phyloP scores from a whole-genome alignment of 2,113 vertebrate genomes.

The Malurus elegans region DNA sequence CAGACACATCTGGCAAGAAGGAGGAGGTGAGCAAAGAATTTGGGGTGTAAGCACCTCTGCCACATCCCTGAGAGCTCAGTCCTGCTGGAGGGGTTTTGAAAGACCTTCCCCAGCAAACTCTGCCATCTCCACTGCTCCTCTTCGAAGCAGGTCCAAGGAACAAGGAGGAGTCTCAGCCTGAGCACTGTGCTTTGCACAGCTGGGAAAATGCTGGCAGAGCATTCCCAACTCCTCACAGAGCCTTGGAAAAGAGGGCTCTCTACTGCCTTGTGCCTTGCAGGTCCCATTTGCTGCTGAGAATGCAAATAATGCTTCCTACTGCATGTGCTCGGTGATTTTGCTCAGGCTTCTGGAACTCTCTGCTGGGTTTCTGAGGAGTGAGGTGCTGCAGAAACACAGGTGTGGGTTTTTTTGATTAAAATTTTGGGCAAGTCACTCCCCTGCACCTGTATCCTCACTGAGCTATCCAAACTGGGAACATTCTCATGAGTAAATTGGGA shows the following conservation, averaged over 20 bases:
- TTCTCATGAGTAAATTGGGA: neutral
- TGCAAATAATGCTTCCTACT: neutral
- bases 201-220: neutral
- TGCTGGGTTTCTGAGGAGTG: neutral
- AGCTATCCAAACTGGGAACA: neutral
- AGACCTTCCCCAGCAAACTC: neutral
- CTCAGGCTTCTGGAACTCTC: neutral
- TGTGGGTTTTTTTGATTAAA: neutral
- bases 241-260: neutral
- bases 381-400: neutral
- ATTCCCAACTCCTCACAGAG: neutral
- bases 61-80: neutral
- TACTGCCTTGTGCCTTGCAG: neutral
- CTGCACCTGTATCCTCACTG: accelerated
- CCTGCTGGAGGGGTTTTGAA: neutral
- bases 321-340: accelerated
- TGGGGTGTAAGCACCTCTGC: neutral
- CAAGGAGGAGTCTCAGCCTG: neutral
- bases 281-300: neutral
- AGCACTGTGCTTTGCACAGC: neutral
- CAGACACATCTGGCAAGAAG: accelerated
- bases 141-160: neutral
- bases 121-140: neutral
- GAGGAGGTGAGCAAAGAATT: neutral
- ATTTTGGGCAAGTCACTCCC: neutral